Evolutionary conservation across 2,888 invertebrate genomes (phyloP).

Genomic region (Podotricha telesiphe): DNA sequence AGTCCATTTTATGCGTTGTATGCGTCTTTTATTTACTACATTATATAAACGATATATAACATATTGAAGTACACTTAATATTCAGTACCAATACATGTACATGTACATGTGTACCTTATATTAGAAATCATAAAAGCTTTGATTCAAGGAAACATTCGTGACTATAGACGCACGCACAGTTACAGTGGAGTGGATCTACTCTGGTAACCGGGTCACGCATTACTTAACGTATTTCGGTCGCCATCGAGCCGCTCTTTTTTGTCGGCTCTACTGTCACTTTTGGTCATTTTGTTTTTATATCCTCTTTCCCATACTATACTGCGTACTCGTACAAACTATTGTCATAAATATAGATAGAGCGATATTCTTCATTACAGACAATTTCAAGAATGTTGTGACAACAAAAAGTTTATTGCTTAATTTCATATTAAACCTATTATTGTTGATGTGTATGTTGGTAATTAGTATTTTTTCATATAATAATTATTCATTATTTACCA

Average conservation of each 20-base stretch:
- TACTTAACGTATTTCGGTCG: slow-evolving; percentile 38
- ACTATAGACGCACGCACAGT: slow-evolving; percentile 41
- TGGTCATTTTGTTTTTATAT: slow-evolving; percentile 23
- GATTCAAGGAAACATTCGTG: slow-evolving; percentile 43
- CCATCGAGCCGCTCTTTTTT: slow-evolving; percentile 37
- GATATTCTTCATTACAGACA: neutral
- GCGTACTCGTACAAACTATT: neutral
- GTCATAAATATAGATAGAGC: neutral
- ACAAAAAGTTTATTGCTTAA: neutral
- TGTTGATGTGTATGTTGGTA: neutral
- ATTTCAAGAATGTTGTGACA: neutral
- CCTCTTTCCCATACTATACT: slow-evolving; percentile 22
- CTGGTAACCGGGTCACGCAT: slow-evolving; percentile 50
- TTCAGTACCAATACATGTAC: neutral
- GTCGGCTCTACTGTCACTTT: slow-evolving; percentile 30
- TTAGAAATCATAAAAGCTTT: slow-evolving; percentile 32
- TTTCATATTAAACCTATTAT: neutral
- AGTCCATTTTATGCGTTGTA: neutral
- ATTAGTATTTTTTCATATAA: slow-evolving; percentile 27
- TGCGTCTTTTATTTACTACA: neutral
- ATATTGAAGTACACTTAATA: neutral
- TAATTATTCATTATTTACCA: slow-evolving; percentile 37
- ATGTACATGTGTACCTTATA: slow-evolving; percentile 14
- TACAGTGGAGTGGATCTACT: slow-evolving; percentile 43
- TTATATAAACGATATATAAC: slow-evolving; percentile 8